Percentiles rank a stretch among this genome's conserved stretches.
phyloP scores from a whole-genome alignment of 2,888 invertebrate species.

The Vesta saturnalis region DNA sequence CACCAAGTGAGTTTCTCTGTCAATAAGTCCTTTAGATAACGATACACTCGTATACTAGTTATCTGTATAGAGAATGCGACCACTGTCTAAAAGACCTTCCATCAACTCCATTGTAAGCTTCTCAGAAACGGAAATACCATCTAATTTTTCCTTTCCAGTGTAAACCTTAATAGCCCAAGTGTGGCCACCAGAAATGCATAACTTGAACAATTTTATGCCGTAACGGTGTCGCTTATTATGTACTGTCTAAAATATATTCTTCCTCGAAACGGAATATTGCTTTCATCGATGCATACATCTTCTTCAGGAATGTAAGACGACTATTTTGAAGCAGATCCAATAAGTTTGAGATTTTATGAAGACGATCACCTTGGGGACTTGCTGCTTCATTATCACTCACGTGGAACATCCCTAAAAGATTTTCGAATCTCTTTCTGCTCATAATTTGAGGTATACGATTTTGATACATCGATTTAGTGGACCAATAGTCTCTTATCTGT shows the following conservation, averaged over 20 bases:
- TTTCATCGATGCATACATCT: conserved; percentile 51
- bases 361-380: neutral
- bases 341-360: conserved; percentile 9
- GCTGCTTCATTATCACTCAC: neutral
- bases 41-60: neutral
- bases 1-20: neutral
- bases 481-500: conserved; percentile 4
- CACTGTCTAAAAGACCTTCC: neutral
- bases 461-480: neutral
- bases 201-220: conserved; percentile 52
- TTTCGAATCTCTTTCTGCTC: conserved; percentile 7
- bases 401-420: conserved; percentile 10
- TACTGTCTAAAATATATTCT: conserved; percentile 51
- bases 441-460: too few species aligned
- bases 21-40: neutral
- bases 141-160: conserved; percentile 8
- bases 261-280: conserved; percentile 53
- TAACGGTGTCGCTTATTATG: conserved; percentile 52
- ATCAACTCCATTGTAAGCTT: neutral
- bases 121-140: too few species aligned
- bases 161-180: conserved; percentile 44
- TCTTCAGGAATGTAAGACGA: conserved; percentile 41
- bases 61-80: neutral
- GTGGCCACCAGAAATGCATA: conserved; percentile 51
- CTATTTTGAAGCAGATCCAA: neutral